A percentile compares a stretch with the other conserved stretches of the same genome.
Evolutionary conservation across 2,888 invertebrate genomes (phyloP).

Genomic region (Prosapia bicincta): DNA sequence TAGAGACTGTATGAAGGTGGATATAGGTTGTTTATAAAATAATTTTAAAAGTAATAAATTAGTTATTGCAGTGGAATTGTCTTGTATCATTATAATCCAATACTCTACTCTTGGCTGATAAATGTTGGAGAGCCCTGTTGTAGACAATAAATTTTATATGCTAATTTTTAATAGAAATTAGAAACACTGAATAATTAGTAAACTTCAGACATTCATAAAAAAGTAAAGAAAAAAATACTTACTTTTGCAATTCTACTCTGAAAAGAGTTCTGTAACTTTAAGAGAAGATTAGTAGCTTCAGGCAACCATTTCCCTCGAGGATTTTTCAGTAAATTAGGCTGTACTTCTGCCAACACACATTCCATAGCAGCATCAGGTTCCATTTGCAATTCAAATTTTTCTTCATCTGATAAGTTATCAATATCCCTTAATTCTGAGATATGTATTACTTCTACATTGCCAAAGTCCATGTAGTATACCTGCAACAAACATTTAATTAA

Average conservation of each 20-base stretch:
- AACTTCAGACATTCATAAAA: too few species aligned
- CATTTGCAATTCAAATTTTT: constrained; percentile 38
- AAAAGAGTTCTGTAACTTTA: background rate
- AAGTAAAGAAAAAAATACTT: too few species aligned
- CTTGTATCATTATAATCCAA: too few species aligned
- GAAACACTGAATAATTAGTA: too few species aligned
- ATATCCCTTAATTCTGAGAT: constrained; percentile 50
- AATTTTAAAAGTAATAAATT: too few species aligned
- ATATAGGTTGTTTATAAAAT: too few species aligned
- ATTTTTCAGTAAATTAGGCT: background rate
- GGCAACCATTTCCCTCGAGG: background rate
- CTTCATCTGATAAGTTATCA: constrained; percentile 33
- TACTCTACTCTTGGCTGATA: too few species aligned
- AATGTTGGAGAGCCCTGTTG: background rate
- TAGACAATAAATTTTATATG: background rate
- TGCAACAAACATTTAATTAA: too few species aligned
- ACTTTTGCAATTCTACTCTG: background rate
- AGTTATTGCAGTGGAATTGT: too few species aligned
- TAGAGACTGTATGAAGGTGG: too few species aligned
- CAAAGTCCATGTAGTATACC: constrained; percentile 79
- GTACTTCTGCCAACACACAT: constrained; percentile 60
- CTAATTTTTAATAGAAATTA: background rate
- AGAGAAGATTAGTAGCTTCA: background rate
- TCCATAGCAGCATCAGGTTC: constrained; percentile 63
- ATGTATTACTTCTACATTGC: constrained; percentile 55